Evolutionary conservation across 2,888 invertebrate species (phyloP).

Genomic region (Chironomus tentans): DNA sequence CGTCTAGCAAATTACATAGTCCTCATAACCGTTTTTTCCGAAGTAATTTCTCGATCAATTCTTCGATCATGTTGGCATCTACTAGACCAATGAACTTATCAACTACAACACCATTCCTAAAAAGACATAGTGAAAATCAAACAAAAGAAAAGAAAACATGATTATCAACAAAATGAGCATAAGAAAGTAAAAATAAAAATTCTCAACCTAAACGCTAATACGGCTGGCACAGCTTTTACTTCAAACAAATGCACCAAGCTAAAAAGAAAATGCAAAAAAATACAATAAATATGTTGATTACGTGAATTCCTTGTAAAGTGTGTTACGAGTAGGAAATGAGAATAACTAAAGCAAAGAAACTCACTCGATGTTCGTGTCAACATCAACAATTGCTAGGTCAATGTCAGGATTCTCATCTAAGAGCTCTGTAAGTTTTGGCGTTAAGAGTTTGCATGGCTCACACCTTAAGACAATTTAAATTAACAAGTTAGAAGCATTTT

Average conservation of each 20-base stretch:
- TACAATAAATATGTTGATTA: background rate
- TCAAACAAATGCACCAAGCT: slow-evolving; percentile 39
- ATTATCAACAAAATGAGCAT: background rate
- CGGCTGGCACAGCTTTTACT: slow-evolving; percentile 75
- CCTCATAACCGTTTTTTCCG: slow-evolving; percentile 8
- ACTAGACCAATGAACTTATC: slow-evolving; percentile 84
- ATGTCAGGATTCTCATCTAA: slow-evolving; percentile 61
- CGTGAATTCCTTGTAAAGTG: background rate
- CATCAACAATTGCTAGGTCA: slow-evolving; percentile 72
- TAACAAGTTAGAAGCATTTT: background rate
- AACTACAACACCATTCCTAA: slow-evolving; percentile 66
- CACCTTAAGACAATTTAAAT: slow-evolving; percentile 40
- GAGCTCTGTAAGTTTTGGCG: slow-evolving; percentile 70
- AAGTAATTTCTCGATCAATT: background rate
- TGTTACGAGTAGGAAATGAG: background rate
- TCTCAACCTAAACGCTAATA: slow-evolving; percentile 53
- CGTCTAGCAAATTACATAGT: background rate
- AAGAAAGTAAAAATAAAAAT: no score
- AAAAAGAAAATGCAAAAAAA: background rate
- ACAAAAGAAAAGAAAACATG: background rate
- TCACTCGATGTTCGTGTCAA: slow-evolving; percentile 70
- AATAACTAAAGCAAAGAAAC: slow-evolving; percentile 41
- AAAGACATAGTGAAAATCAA: background rate
- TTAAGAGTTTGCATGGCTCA: slow-evolving; percentile 78
- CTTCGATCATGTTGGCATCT: slow-evolving; percentile 20